A percentile compares a stretch with the other conserved stretches of the same genome.
phyloP scores from a whole-genome alignment of 2,888 invertebrate genomes.

The Amphipyra berbera region DNA sequence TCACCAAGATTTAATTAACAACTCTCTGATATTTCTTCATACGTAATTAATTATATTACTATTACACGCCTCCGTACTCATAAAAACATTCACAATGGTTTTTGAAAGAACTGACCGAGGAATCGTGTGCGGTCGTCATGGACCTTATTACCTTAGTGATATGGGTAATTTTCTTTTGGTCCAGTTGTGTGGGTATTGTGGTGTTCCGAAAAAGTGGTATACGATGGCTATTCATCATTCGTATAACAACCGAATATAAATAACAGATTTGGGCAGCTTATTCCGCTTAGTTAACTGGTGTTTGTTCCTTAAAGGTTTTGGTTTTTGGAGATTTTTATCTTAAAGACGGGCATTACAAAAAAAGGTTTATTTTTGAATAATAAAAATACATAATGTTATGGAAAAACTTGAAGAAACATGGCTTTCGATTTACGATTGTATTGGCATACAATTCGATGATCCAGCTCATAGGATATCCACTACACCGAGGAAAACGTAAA shows the following conservation, averaged over 20 bases:
- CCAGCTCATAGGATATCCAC: too few relatives aligned
- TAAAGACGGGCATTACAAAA: not conserved
- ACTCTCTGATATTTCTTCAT: slow-evolving; percentile 70
- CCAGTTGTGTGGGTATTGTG: slow-evolving; percentile 3
- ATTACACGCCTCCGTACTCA: slow-evolving; percentile 71
- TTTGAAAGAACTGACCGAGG: slow-evolving; percentile 53
- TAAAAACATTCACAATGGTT: slow-evolving; percentile 68
- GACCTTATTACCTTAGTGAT: slow-evolving; percentile 13
- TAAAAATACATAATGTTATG: too few relatives aligned
- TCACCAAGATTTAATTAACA: slow-evolving; percentile 69
- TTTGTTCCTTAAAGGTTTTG: slow-evolving; percentile 28
- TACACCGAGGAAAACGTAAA: too few relatives aligned
- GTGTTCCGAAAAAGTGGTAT: slow-evolving; percentile 57
- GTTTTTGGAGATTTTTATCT: slow-evolving; percentile 19
- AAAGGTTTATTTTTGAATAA: not conserved
- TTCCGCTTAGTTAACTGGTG: slow-evolving; percentile 64
- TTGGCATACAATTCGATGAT: too few relatives aligned
- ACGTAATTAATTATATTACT: slow-evolving; percentile 68
- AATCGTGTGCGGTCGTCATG: not conserved
- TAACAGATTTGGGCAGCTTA: slow-evolving; percentile 72
- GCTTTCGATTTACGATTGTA: too few relatives aligned
- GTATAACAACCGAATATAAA: slow-evolving; percentile 78
- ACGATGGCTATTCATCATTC: slow-evolving; percentile 78
- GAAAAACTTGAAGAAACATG: too few relatives aligned
- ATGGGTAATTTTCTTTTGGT: slow-evolving; percentile 45